phyloP scores from a whole-genome alignment of 2,888 invertebrate genomes.

The Heterodera filipjevi region DNA sequence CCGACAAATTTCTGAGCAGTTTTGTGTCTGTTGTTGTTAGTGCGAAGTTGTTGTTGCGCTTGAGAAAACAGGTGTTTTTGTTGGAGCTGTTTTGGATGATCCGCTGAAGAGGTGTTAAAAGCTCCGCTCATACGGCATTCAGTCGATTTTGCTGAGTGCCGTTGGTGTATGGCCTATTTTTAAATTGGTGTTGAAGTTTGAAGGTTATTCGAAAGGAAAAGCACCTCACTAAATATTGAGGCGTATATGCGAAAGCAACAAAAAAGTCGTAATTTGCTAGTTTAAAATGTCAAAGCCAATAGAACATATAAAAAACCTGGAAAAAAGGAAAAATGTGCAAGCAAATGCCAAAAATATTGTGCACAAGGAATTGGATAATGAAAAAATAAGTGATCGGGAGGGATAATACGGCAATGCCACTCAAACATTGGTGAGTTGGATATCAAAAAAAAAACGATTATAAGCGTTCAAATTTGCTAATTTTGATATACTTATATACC shows the following conservation, averaged over 20 bases:
- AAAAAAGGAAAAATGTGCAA: too few relatives aligned
- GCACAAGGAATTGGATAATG: too few relatives aligned
- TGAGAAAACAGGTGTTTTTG: neutral
- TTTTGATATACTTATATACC: neutral
- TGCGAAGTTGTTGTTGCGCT: neutral
- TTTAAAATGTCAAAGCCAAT: too few relatives aligned
- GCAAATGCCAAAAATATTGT: too few relatives aligned
- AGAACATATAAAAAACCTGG: too few relatives aligned
- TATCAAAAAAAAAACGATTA: too few relatives aligned
- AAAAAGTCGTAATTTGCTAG: neutral
- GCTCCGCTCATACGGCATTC: slow-evolving; percentile 32
- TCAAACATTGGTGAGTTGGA: too few relatives aligned
- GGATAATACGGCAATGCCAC: too few relatives aligned
- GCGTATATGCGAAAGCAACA: too few relatives aligned
- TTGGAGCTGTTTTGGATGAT: slow-evolving; percentile 14
- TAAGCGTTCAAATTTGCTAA: neutral
- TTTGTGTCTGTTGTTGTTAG: neutral
- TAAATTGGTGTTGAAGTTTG: neutral
- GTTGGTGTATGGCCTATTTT: neutral
- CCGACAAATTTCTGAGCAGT: slow-evolving; percentile 1
- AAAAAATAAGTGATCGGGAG: too few relatives aligned
- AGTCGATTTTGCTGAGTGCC: slow-evolving; percentile 25
- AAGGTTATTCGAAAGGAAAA: neutral
- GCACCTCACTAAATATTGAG: neutral
- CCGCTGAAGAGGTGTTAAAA: slow-evolving; percentile 28